Base-by-base conservation (phyloP, 2,888 invertebrate species). In the Tetragonula carbonaria region DNA sequence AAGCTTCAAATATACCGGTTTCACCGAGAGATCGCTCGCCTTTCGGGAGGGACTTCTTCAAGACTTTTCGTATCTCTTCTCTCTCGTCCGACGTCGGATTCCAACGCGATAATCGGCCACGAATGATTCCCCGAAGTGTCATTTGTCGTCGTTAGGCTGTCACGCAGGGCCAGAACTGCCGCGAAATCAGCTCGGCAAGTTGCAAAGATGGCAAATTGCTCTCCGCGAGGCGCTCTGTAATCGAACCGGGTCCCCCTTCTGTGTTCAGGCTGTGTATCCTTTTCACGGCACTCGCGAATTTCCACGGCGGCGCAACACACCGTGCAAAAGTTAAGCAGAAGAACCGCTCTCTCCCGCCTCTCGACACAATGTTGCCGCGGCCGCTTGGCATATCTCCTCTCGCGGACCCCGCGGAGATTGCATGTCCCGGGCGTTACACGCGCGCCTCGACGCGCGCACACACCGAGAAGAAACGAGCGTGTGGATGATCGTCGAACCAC, bases 401-500 rank as follows among this genome's bases (percentile, higher is more conserved):
- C 74, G 87, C 71, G 71, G 63, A 63, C 51, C 83, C 72, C 76
- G 82, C 55, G 72, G 78, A 83, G 83, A 83, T 84, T 84, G 84
- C 84, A 78, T 73, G 84, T 82, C 74, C 83, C 80, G 73, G 76
- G 79, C 78, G 82, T 82, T 75, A 74, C 74, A 72, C 77, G 79
- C 62, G 68, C 80, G 87, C 85, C 87, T 83, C 82, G 77, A 67
- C 87, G 82, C 82, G 80, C 45, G 66, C 68, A 62, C 71, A 79
- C 21, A 65, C 65, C n/a, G 38, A 23, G 23, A n/a, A 8, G 16
- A n/a, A 38, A 33, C 13, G 71, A 68, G 87, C 85, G 82, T 65
- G 74, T 59, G 80, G 80, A 78, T 78, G 87, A 87, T 82, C 82
- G 84, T 77, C 86, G 86, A 85, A 77, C 74, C 84, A 78, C 88